These are phyloP conservation scores for Nowickia ferox DNA, from an alignment of 2,888 invertebrate genomes.

Conservation along the genomic window DNA sequence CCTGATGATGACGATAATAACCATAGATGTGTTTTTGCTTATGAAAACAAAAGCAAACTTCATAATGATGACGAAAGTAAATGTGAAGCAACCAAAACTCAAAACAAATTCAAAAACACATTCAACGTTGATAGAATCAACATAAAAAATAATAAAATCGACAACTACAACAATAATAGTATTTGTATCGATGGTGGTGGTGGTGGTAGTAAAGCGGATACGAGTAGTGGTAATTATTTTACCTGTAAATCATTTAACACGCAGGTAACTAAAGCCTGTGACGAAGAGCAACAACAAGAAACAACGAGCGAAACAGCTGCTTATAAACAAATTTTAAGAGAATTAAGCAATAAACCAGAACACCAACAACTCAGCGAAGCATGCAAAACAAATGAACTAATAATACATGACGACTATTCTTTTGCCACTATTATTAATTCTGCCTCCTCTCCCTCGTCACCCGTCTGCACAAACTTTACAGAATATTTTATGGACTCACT, in stretches of 20 bases:
- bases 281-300: constrained; percentile 43
- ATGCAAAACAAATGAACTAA: constrained; percentile 73
- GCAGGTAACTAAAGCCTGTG: constrained; percentile 59
- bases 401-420: constrained; percentile 57
- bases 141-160: background rate
- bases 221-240: constrained; percentile 43
- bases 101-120: constrained; percentile 64
- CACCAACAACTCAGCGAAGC: constrained; percentile 70
- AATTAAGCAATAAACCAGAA: constrained; percentile 63
- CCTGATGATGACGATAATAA: constrained; percentile 39
- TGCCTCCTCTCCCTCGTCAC: constrained; percentile 31
- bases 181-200: constrained; percentile 21
- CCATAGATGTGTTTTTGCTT: constrained; percentile 24
- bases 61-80: constrained; percentile 59
- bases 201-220: constrained; percentile 25
- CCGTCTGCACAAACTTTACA: constrained; percentile 62
- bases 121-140: constrained; percentile 6
- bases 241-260: constrained; percentile 56
- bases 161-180: background rate
- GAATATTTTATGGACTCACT: constrained; percentile 73
- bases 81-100: constrained; percentile 62
- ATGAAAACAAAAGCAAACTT: constrained; percentile 59
- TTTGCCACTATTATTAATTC: constrained; percentile 20
- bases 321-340: constrained; percentile 44
- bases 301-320: constrained; percentile 22